Evolutionary conservation across 2,888 invertebrate species (phyloP).

Genomic region (Ectobius pallidus): DNA sequence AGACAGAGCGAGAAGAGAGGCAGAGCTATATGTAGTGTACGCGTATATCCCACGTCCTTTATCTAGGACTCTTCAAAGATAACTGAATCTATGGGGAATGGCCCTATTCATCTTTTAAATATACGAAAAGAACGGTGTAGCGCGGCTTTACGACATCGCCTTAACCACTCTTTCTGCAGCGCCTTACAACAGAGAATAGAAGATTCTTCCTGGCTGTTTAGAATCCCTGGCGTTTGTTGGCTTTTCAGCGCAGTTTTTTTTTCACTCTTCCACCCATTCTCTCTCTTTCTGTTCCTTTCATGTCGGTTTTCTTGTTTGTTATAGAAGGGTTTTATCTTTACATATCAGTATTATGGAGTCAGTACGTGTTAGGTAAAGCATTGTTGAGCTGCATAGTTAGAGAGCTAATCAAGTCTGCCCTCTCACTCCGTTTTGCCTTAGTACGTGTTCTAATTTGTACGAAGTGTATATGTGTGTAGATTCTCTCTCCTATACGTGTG

Average conservation of each 20-base stretch:
- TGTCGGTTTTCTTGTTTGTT: background rate
- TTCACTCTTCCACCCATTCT: background rate
- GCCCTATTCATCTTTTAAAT: conserved; percentile 22
- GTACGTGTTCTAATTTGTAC: conserved; percentile 2
- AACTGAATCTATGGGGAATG: conserved; percentile 24
- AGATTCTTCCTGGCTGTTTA: conserved; percentile 15
- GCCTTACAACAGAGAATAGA: conserved; percentile 7
- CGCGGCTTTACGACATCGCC: background rate
- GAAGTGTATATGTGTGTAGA: background rate
- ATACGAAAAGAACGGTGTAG: background rate
- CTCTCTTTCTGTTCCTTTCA: background rate
- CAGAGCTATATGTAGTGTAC: background rate
- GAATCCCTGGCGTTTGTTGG: conserved; percentile 19
- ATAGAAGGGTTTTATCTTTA: too few species aligned
- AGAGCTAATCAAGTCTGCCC: conserved; percentile 38
- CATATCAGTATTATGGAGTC: conserved; percentile 7
- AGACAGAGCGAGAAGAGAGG: too few species aligned
- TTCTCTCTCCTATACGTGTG: too few species aligned
- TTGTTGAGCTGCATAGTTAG: background rate
- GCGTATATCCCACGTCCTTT: conserved; percentile 10
- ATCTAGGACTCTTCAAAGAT: conserved; percentile 9
- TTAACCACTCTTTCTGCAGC: conserved; percentile 1
- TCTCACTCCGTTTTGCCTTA: conserved; percentile 17
- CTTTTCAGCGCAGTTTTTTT: background rate
- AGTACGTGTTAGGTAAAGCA: background rate